phyloP scores from a whole-genome alignment of 2,797 vertebrate genomes.

The Nannoperca australis region DNA sequence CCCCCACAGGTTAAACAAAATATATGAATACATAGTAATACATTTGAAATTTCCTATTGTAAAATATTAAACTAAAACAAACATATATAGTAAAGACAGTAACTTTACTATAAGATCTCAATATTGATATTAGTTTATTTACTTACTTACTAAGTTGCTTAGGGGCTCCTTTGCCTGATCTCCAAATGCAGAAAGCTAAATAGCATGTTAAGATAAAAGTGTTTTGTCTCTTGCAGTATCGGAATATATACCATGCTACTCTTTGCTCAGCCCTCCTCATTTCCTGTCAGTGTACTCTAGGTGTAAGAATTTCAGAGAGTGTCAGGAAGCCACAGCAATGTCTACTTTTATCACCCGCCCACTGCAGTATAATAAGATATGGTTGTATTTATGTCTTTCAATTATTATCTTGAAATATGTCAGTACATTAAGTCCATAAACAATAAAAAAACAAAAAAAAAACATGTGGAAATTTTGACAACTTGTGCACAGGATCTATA shows the following conservation, averaged over 20 bases:
- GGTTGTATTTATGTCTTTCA: not conserved
- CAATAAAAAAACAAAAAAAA: not conserved
- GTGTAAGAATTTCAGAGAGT: not conserved
- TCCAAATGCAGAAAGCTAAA: conserved; percentile 1
- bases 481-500: not conserved
- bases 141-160: conserved; percentile 42
- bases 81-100: no score
- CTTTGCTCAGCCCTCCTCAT: conserved; percentile 10
- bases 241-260: not conserved
- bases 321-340: conserved; percentile 37
- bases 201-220: not conserved
- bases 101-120: no score
- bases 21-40: not conserved
- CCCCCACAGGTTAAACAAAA: not conserved
- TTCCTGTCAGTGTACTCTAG: conserved; percentile 53
- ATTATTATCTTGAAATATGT: not conserved
- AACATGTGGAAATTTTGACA: not conserved
- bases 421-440: not conserved
- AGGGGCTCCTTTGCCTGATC: not conserved
- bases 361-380: not conserved
- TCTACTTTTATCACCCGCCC: not conserved
- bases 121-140: no score
- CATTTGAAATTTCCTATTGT: not conserved
- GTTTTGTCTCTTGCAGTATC: not conserved
- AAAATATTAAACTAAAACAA: not conserved